These are phyloP conservation scores for Columba guinea DNA, from an alignment of 2,797 vertebrate species.

Conservation along the genomic window DNA sequence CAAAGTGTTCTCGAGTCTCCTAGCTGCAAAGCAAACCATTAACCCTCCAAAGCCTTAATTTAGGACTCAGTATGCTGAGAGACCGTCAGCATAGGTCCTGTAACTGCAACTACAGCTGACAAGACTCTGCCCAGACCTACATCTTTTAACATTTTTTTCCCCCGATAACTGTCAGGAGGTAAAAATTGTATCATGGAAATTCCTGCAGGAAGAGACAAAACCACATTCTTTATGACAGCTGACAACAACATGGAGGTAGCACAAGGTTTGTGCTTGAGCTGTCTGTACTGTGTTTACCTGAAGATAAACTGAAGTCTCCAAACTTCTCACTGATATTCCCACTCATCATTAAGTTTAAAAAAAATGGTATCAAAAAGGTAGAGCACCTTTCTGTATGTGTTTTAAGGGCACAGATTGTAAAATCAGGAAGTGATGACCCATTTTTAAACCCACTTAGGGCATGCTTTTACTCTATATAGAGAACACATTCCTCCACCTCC, in stretches of 20 bases:
- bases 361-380: not conserved
- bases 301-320: conserved; percentile 5
- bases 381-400: not conserved
- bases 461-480: conserved; percentile 28
- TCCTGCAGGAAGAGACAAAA: not conserved
- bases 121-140: not conserved
- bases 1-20: not conserved
- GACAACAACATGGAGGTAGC: not conserved
- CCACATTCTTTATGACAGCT: not conserved
- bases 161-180: not conserved
- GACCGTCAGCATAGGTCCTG: not conserved
- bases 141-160: not conserved
- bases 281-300: not conserved
- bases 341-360: not conserved
- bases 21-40: not conserved
- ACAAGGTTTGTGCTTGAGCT: not conserved
- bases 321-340: not conserved
- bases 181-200: not conserved
- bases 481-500: conserved; percentile 28
- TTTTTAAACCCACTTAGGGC: conserved; percentile 55
- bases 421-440: conserved; percentile 22
- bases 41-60: not conserved
- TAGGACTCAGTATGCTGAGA: not conserved
- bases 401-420: conserved; percentile 28
- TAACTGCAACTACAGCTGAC: not conserved